Percentiles rank a stretch among this genome's conserved stretches.
Conservation (phyloP, 2,888 invertebrate species). For the Schrankia costaestrigalis region DNA sequence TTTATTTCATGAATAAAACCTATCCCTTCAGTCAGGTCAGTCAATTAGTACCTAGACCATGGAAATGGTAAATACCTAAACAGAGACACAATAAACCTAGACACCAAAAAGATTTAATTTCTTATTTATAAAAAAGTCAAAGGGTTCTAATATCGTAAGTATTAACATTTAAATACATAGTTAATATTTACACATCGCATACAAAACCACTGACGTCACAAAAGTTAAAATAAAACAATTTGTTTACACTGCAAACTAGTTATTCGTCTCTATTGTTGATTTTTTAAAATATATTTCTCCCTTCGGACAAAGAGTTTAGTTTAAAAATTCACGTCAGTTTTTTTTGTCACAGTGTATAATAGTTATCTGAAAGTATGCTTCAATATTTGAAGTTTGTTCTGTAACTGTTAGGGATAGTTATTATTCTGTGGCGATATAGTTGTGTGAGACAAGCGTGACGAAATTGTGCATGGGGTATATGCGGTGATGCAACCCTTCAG, state of each 20-base stretch:
- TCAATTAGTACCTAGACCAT: too few species aligned
- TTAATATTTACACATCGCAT: conserved; percentile 20
- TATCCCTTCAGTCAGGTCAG: too few species aligned
- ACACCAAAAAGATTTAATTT: too few species aligned
- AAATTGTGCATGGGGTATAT: conserved; percentile 60
- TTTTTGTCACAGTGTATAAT: too few species aligned
- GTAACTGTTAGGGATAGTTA: conserved; percentile 5
- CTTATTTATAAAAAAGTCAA: too few species aligned
- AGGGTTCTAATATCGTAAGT: conserved; percentile 28
- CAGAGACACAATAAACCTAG: too few species aligned
- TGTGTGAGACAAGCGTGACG: conserved; percentile 63
- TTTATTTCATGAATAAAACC: too few species aligned
- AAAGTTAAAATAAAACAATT: conserved; percentile 63
- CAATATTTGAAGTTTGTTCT: conserved; percentile 15
- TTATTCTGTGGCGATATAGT: conserved; percentile 25
- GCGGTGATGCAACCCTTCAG: conserved; percentile 73
- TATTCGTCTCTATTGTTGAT: conserved; percentile 65
- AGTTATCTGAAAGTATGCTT: too few species aligned
- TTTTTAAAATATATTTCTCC: conserved; percentile 62
- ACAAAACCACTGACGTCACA: conserved; percentile 39
- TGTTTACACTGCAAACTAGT: conserved; percentile 76
- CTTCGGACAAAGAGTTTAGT: conserved; percentile 49
- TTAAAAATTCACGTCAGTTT: conserved; percentile 16
- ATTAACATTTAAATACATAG: too few species aligned
- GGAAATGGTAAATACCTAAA: too few species aligned